phyloP scores from a whole-genome alignment of 2,113 vertebrate species.

The Triplophysa tibetana region DNA sequence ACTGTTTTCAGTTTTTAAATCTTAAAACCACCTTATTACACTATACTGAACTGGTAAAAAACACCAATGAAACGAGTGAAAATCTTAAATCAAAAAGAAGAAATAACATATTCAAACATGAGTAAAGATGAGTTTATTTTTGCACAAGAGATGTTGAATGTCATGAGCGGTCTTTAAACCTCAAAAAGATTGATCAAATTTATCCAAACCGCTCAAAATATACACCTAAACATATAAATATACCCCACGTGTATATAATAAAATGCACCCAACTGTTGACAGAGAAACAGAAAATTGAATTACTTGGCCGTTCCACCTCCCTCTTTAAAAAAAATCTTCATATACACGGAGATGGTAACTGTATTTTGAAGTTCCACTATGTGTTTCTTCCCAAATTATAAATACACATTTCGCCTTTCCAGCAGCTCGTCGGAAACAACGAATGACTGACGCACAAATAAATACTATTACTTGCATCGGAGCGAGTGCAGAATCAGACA shows the following conservation, averaged over 20 bases:
- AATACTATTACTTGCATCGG: conserved; percentile 52
- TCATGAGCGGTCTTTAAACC: conserved; percentile 9
- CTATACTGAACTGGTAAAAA: no score
- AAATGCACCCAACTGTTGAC: conserved; percentile 10
- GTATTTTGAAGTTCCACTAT: neutral
- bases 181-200: conserved; percentile 5
- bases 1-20: no score
- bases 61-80: neutral
- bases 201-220: conserved; percentile 20
- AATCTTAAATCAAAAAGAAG: neutral
- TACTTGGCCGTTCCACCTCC: neutral
- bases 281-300: neutral
- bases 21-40: no score
- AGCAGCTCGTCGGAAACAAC: conserved; percentile 57
- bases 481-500: conserved; percentile 55
- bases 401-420: conserved; percentile 1
- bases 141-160: conserved; percentile 28
- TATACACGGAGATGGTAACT: neutral
- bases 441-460: conserved; percentile 62
- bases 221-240: conserved; percentile 16
- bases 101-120: conserved; percentile 15
- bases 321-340: neutral
- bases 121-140: conserved; percentile 42
- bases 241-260: conserved; percentile 3
- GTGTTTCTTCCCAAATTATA: neutral